These are phyloP conservation scores for Tipula confusa DNA, from an alignment of 2,888 invertebrate genomes.

Conservation along the genomic window DNA sequence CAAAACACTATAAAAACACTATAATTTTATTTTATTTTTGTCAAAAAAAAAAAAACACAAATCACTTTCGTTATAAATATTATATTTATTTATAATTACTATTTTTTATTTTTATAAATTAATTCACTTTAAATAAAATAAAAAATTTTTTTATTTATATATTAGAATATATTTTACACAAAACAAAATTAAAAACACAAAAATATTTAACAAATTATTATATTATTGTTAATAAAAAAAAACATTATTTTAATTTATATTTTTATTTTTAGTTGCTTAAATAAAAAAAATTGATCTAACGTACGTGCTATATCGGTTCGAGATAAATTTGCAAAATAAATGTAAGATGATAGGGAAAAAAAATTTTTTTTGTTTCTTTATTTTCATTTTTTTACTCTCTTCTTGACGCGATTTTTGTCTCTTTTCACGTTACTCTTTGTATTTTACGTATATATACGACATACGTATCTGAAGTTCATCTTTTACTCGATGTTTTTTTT, in stretches of 20 bases:
- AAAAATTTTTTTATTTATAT: neutral
- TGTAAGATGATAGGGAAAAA: neutral
- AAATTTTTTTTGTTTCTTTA: neutral
- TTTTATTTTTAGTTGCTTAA: conserved; percentile 26
- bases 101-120: neutral
- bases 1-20: conserved; percentile 14
- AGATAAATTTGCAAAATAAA: conserved; percentile 28
- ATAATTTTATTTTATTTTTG: neutral
- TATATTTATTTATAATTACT: neutral
- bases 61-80: neutral
- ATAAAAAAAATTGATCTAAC: conserved; percentile 13
- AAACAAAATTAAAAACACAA: neutral
- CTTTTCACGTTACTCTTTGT: conserved; percentile 3
- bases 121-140: neutral
- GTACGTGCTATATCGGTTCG: conserved; percentile 28
- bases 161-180: neutral
- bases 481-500: neutral
- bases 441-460: neutral
- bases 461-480: neutral
- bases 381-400: neutral
- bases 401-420: neutral
- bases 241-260: neutral
- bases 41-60: neutral
- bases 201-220: neutral
- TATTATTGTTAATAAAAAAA: no score